phyloP scores from a whole-genome alignment of 2,113 vertebrate species.

The Trichechus manatus region DNA sequence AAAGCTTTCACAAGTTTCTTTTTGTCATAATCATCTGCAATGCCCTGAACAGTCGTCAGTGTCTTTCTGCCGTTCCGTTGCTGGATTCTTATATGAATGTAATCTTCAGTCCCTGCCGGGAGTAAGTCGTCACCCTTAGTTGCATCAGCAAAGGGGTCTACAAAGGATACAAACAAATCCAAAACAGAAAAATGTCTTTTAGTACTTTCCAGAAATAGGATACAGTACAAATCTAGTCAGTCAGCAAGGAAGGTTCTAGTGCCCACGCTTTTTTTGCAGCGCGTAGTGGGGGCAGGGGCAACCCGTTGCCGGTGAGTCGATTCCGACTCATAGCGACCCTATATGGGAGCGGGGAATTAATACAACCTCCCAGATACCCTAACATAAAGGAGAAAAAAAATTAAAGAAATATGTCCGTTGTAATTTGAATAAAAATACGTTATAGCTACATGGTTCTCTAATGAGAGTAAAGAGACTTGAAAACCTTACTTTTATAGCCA shows the following conservation, averaged over 20 bases:
- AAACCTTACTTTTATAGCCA: not conserved
- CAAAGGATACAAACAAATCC: not conserved
- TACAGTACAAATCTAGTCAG: not conserved
- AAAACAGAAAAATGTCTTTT: not conserved
- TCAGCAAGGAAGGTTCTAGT: not conserved
- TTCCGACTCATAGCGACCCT: too few relatives aligned
- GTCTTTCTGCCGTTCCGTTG: constrained; percentile 95
- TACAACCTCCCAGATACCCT: not conserved
- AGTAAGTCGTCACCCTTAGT: constrained; percentile 95
- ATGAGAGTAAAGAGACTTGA: not conserved
- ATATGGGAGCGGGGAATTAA: too few relatives aligned
- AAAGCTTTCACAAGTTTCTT: constrained; percentile 96
- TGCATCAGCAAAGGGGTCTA: constrained; percentile 97
- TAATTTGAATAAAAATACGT: rapidly evolving
- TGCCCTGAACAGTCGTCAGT: constrained; percentile 94
- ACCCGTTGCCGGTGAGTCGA: too few relatives aligned
- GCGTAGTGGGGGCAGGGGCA: not conserved
- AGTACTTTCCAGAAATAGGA: not conserved
- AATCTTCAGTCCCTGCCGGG: constrained; percentile 95
- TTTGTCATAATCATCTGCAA: constrained; percentile 95
- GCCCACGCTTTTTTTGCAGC: not conserved
- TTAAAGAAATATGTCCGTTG: not conserved
- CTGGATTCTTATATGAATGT: constrained; percentile 96
- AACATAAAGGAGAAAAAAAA: not conserved
- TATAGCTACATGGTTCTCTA: not conserved